Evolutionary conservation across 2,113 vertebrate species (phyloP).

Genomic region (Amphilophus citrinellus): DNA sequence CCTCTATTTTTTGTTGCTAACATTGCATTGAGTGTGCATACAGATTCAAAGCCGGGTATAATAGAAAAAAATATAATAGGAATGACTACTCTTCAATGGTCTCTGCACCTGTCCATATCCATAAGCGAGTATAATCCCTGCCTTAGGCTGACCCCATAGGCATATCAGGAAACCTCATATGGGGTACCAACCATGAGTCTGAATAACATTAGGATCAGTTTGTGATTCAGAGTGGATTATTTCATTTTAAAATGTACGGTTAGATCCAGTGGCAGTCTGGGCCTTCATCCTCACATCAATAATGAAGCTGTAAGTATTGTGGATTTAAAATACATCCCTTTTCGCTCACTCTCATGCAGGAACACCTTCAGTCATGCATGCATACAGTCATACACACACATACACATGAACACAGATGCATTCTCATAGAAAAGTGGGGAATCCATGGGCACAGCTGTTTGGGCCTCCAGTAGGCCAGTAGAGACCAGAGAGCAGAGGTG

Average conservation of each 20-base stretch:
- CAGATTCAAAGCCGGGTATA: background rate
- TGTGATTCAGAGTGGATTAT: background rate
- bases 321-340: background rate
- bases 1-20: background rate
- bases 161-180: background rate
- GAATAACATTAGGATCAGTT: background rate
- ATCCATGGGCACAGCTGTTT: slow-evolving; percentile 63
- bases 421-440: slow-evolving; percentile 3
- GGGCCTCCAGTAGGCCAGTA: slow-evolving; percentile 54
- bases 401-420: background rate
- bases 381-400: background rate
- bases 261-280: background rate
- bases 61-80: background rate
- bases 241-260: background rate
- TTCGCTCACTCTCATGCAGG: background rate
- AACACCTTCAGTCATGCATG: slow-evolving; percentile 21
- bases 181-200: background rate
- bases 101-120: background rate
- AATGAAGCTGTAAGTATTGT: background rate
- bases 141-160: background rate
- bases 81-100: background rate
- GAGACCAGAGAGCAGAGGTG: slow-evolving; percentile 25
- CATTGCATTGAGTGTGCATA: too few species aligned
- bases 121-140: background rate
- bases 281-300: background rate